phyloP scores from a whole-genome alignment of 2,113 vertebrate genomes.

The Machaerirhynchus nigripectus region DNA sequence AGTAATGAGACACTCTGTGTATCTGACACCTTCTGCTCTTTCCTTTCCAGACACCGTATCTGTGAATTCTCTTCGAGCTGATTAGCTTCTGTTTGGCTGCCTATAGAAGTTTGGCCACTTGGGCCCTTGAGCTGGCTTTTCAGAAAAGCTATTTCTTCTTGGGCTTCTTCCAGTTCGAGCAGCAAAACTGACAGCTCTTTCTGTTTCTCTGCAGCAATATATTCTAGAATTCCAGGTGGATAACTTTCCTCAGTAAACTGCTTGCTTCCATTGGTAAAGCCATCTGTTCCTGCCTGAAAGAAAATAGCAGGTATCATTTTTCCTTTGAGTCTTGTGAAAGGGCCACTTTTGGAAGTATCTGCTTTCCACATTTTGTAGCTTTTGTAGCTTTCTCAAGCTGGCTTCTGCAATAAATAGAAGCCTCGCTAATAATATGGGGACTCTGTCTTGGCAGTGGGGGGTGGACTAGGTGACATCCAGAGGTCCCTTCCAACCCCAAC shows the following conservation, averaged over 20 bases:
- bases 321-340: background rate
- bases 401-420: background rate
- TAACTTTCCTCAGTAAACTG: background rate
- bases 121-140: conserved; percentile 66
- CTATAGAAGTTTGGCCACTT: background rate
- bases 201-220: conserved; percentile 61
- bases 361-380: background rate
- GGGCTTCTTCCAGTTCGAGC: conserved; percentile 75
- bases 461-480: background rate
- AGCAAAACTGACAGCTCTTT: conserved; percentile 72
- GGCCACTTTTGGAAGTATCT: background rate
- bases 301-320: background rate
- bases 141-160: conserved; percentile 72
- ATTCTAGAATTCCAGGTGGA: conserved; percentile 11
- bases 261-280: background rate
- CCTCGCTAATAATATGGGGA: background rate
- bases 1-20: background rate
- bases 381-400: background rate
- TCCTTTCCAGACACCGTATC: background rate
- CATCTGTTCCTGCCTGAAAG: conserved; percentile 29
- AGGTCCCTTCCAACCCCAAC: background rate
- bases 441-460: background rate
- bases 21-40: background rate
- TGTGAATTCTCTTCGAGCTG: background rate
- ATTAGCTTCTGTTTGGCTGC: background rate